These are phyloP conservation scores for Thalassoma bifasciatum DNA, from an alignment of 2,113 vertebrate genomes.

Conservation along the genomic window DNA sequence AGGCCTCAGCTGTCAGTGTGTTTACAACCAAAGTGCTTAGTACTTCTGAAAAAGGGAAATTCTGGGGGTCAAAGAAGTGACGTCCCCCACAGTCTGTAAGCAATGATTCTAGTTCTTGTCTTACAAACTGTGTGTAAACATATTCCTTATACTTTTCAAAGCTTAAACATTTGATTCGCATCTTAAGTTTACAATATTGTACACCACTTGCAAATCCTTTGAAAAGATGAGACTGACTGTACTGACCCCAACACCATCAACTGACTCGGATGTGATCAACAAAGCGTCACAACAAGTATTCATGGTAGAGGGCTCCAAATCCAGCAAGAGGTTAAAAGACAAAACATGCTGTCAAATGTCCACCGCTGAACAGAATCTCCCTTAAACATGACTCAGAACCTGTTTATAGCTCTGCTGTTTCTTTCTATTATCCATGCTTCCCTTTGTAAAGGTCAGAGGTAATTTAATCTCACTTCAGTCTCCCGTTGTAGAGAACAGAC, in stretches of 20 bases:
- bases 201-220: neutral
- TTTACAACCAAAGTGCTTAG: conserved; percentile 43
- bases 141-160: too few species aligned
- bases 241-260: too few species aligned
- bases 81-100: neutral
- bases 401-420: conserved; percentile 20
- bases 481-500: conserved; percentile 25
- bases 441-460: conserved; percentile 40
- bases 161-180: neutral
- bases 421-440: conserved; percentile 13
- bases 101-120: neutral
- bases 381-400: conserved; percentile 6
- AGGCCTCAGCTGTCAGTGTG: conserved; percentile 62
- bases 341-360: neutral
- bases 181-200: neutral
- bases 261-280: too few species aligned
- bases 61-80: conserved; percentile 32
- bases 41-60: conserved; percentile 6
- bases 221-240: neutral
- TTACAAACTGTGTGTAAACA: neutral
- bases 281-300: too few species aligned
- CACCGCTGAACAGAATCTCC: neutral
- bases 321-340: neutral
- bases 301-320: neutral
- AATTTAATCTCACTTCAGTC: conserved; percentile 28